phyloP scores from a whole-genome alignment of 2,888 invertebrate species.

The Linnaemya vulpina region DNA sequence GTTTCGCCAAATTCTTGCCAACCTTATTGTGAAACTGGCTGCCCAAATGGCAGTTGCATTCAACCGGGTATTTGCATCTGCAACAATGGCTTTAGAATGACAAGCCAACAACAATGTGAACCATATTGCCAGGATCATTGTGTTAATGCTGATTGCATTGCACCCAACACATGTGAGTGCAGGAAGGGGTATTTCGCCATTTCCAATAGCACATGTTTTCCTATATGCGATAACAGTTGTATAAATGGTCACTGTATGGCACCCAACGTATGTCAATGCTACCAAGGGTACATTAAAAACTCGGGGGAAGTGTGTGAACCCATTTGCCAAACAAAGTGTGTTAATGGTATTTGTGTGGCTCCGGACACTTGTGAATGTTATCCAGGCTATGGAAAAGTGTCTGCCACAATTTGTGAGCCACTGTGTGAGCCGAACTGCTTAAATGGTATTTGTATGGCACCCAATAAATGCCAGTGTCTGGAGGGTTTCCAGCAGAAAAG shows the following conservation, averaged over 20 bases:
- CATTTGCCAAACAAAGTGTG: conserved; percentile 67
- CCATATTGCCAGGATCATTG: conserved; percentile 74
- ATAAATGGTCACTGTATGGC: conserved; percentile 87
- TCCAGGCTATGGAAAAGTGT: conserved; percentile 6
- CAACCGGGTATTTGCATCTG: conserved; percentile 78
- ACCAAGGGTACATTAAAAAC: conserved; percentile 84
- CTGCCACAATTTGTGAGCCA: conserved; percentile 56
- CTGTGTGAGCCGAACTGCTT: conserved; percentile 84
- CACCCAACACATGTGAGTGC: conserved; percentile 77
- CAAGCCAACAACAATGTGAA: conserved; percentile 20
- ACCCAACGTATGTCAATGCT: conserved; percentile 88
- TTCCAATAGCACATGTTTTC: not conserved
- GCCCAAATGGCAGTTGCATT: conserved; percentile 77
- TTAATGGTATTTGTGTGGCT: conserved; percentile 78
- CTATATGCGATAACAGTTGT: conserved; percentile 83
- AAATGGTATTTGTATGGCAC: conserved; percentile 87
- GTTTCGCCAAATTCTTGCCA: conserved; percentile 35
- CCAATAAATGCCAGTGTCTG: conserved; percentile 82
- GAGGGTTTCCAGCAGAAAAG: conserved; percentile 49
- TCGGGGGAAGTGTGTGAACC: conserved; percentile 67
- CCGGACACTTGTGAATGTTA: conserved; percentile 76
- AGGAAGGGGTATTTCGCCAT: conserved; percentile 2
- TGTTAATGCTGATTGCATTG: conserved; percentile 77
- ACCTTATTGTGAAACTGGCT: conserved; percentile 72
- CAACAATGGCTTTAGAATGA: conserved; percentile 76